Conservation (phyloP, 2,888 invertebrate species). For the Cylloceria caligata region DNA sequence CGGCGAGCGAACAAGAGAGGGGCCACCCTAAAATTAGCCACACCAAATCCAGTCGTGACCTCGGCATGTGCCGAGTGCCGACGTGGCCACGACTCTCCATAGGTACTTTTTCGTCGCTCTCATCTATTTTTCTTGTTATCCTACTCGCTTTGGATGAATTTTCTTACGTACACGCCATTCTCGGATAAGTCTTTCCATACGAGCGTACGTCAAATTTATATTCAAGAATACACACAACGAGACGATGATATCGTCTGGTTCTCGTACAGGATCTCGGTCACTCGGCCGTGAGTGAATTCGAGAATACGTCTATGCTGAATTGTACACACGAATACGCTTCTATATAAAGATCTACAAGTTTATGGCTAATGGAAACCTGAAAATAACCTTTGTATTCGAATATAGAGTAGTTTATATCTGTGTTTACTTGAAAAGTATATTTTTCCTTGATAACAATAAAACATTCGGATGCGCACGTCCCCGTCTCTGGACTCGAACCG, state of each 20-base stretch:
- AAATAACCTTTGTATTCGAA: too few relatives aligned
- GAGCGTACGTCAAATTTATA: neutral
- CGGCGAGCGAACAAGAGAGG: conserved; percentile 32
- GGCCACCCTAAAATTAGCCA: conserved; percentile 64
- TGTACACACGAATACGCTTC: neutral
- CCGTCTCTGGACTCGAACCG: too few relatives aligned
- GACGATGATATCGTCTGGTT: conserved; percentile 64
- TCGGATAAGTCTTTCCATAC: neutral
- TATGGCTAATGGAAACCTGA: too few relatives aligned
- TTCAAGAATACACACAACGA: neutral
- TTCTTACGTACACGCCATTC: neutral
- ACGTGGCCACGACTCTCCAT: conserved; percentile 13
- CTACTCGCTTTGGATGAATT: neutral
- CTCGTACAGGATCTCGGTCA: conserved; percentile 73
- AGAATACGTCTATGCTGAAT: too few relatives aligned
- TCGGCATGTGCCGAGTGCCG: conserved; percentile 46
- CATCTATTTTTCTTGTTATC: neutral
- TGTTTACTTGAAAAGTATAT: too few relatives aligned
- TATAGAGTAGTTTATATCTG: too few relatives aligned
- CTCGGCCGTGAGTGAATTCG: conserved; percentile 45
- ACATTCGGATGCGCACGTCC: too few relatives aligned
- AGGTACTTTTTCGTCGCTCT: neutral
- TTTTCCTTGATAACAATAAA: too few relatives aligned
- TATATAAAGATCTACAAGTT: too few relatives aligned
- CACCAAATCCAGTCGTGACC: conserved; percentile 65